Base-by-base conservation (phyloP, 2,888 invertebrate genomes). In the Cremastinae sp. region DNA sequence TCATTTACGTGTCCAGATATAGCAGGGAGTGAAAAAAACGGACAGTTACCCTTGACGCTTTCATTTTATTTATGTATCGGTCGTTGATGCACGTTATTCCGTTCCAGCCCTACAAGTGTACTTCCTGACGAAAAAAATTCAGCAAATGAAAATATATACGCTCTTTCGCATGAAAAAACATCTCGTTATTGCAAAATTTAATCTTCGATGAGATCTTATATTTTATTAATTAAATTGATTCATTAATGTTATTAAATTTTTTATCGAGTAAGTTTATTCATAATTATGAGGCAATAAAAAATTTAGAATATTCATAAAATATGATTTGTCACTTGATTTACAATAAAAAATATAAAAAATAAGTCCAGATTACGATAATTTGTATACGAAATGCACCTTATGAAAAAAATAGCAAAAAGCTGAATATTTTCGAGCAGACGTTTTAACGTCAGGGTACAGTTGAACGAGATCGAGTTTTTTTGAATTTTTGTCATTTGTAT, bases 1-100 rank as follows among this genome's bases (percentile, higher is more conserved):
- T 12, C 16, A 37, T 20, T 66, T 28, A 18, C 28, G 28, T 8
- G 16, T 39, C 35, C 8, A 28, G 16, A 45, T n/a, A 47, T 35
- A n/a, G 1, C 62, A 28, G 68, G 61, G 59, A 61, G 55, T 49
- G 51, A 59, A 16, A 53, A 51, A 49, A 41, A 20, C 62, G 39
- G 18, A 9, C 16, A 18, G 37, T 14, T 35, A 56, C 37, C 16
- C 22, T 39, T 20, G 39, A 55, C 10, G 47, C 22, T 39, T 20
- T 41, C 18, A 53, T 53, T 53, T 14, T 64, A 51, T 64, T 64
- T 64, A 22, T 51, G 20, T 2, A n/a, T 8, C 10, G 14, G n/a
- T 64, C 14, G 14, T 62, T 47, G 20, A n/a, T 5, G 18, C 35
- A 35, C 18, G 47, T 16, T 47, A 47, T 47, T 35, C 16, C 10